These are phyloP conservation scores for Brachionus asplanchnoidis DNA, from an alignment of 1,140 invertebrate genomes.

Conservation along the genomic window DNA sequence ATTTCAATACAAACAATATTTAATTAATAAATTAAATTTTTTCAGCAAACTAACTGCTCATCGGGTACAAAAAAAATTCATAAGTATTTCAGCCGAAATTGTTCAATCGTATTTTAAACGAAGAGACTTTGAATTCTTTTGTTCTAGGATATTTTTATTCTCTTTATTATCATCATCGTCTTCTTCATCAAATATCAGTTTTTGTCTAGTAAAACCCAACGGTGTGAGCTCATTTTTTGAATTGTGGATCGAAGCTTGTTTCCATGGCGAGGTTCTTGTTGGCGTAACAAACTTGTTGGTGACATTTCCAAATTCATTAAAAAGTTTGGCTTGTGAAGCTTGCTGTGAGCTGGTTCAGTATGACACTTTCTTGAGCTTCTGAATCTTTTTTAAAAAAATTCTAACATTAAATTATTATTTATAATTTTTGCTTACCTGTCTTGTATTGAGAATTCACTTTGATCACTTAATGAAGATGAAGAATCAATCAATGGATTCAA, in stretches of 20 bases:
- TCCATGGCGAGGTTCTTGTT: slow-evolving; percentile 20
- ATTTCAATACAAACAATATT: background rate
- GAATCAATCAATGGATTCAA: slow-evolving; percentile 30
- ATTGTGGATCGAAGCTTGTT: background rate
- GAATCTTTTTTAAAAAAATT: background rate
- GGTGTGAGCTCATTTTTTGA: slow-evolving; percentile 1
- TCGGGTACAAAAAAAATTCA: background rate
- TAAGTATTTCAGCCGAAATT: background rate
- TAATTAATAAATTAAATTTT: background rate
- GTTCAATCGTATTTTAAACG: background rate
- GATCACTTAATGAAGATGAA: slow-evolving; percentile 24
- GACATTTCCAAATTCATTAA: background rate
- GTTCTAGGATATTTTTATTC: background rate
- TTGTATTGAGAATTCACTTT: slow-evolving; percentile 8
- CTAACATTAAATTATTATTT: background rate
- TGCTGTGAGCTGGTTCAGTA: background rate
- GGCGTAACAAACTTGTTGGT: slow-evolving; percentile 14
- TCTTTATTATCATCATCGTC: slow-evolving; percentile 14
- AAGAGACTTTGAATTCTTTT: background rate
- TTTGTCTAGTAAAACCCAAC: slow-evolving; percentile 22
- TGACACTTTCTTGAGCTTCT: slow-evolving; percentile 8
- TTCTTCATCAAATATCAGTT: slow-evolving; percentile 24
- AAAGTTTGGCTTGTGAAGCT: background rate
- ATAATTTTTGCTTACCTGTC: background rate
- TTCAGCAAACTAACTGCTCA: background rate